These are phyloP conservation scores for Dromaius novaehollandiae DNA, from an alignment of 2,113 vertebrate genomes.

Conservation along the genomic window DNA sequence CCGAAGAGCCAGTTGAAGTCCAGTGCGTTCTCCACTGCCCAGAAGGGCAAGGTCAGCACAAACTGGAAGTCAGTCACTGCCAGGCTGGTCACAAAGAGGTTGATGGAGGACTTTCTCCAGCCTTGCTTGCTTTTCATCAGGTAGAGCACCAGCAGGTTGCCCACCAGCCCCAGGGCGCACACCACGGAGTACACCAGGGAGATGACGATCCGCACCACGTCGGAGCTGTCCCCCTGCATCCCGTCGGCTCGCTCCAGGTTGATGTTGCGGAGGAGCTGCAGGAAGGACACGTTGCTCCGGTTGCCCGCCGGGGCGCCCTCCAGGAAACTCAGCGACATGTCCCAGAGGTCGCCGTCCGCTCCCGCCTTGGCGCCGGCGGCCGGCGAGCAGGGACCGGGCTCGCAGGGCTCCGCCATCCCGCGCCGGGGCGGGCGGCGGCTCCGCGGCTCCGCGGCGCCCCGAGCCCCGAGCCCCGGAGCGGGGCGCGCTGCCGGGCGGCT, in stretches of 20 bases:
- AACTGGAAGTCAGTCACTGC: constrained; percentile 96
- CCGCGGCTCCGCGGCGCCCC: not conserved
- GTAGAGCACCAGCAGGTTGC: constrained; percentile 92
- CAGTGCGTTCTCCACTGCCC: constrained; percentile 94
- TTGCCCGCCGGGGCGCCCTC: constrained; percentile 72
- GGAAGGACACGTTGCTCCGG: constrained; percentile 74
- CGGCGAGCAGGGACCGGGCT: constrained; percentile 40
- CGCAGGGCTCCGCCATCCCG: constrained; percentile 68
- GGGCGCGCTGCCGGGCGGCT: not conserved
- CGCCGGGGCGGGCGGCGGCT: not conserved
- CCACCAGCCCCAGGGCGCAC: constrained; percentile 90
- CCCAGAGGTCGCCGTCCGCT: not conserved
- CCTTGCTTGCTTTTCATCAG: constrained; percentile 90
- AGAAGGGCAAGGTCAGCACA: constrained; percentile 93
- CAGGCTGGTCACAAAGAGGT: constrained; percentile 92
- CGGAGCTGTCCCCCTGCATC: constrained; percentile 77
- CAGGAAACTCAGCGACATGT: not conserved
- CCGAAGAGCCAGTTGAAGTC: constrained; percentile 97
- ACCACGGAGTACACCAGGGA: constrained; percentile 91
- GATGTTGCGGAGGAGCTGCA: constrained; percentile 64
- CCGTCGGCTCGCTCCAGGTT: constrained; percentile 70
- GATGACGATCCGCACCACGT: constrained; percentile 83
- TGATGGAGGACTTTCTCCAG: constrained; percentile 94
- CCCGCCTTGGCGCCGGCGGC: constrained; percentile 68
- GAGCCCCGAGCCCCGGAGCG: not conserved